A percentile compares a stretch with the other conserved stretches of the same genome.
Conservation (phyloP, 2,113 vertebrate species). For the Nymphicus hollandicus region DNA sequence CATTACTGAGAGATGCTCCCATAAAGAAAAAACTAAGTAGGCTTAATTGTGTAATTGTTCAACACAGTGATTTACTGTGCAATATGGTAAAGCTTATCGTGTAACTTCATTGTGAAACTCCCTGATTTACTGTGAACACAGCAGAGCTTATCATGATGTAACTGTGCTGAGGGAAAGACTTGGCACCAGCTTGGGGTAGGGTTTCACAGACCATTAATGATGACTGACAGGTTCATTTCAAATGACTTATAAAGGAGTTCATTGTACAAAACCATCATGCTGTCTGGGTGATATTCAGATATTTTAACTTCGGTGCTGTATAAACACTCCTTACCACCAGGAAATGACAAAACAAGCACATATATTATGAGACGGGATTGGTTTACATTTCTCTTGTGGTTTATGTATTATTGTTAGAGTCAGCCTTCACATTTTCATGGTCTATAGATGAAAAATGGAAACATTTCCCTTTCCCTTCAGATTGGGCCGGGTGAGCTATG, state of each 20-base stretch:
- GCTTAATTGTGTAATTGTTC: constrained; percentile 61
- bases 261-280: constrained; percentile 24
- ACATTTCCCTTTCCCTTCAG: constrained; percentile 21
- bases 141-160: constrained; percentile 59
- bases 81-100: constrained; percentile 66
- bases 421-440: neutral
- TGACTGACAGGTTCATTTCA: constrained; percentile 67
- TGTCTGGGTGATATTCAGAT: constrained; percentile 34
- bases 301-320: constrained; percentile 29
- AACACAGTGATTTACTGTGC: constrained; percentile 64
- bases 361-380: neutral
- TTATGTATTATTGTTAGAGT: neutral
- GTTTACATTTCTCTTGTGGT: neutral
- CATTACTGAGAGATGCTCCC: neutral
- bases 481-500: constrained; percentile 3
- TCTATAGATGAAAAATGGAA: neutral
- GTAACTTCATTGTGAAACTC: constrained; percentile 49
- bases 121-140: constrained; percentile 66
- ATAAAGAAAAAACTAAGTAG: constrained; percentile 51
- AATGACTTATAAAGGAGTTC: constrained; percentile 49
- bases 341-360: neutral
- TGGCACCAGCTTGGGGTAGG: constrained; percentile 39
- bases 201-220: constrained; percentile 70
- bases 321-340: constrained; percentile 2
- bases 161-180: constrained; percentile 48